These are phyloP conservation scores for Bombylius discolor DNA, from an alignment of 2,888 invertebrate species.

Conservation along the genomic window DNA sequence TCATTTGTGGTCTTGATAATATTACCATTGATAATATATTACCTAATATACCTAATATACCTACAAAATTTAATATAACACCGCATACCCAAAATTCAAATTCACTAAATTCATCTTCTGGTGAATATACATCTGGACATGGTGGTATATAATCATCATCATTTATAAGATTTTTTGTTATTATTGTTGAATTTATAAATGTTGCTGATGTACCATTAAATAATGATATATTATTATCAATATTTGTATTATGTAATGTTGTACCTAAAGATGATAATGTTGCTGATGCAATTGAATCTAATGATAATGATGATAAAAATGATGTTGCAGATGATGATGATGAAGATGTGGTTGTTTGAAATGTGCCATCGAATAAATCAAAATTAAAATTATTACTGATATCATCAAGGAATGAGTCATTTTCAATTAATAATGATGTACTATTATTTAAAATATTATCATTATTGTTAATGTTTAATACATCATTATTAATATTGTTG, in stretches of 20 bases:
- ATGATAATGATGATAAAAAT: not conserved
- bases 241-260: not conserved
- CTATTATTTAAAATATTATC: not conserved
- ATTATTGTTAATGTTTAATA: not conserved
- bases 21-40: conserved; percentile 86
- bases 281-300: not conserved
- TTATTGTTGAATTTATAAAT: not conserved
- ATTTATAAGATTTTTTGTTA: not conserved
- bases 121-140: conserved; percentile 22
- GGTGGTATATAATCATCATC: not conserved
- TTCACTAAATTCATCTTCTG: conserved; percentile 33
- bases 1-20: conserved; percentile 85
- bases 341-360: not conserved
- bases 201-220: not conserved
- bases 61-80: conserved; percentile 65
- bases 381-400: not conserved
- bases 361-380: not conserved
- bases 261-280: not conserved
- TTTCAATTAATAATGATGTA: not conserved
- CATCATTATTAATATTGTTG: not conserved
- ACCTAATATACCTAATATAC: conserved; percentile 73
- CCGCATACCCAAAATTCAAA: conserved; percentile 74
- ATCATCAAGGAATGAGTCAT: not conserved
- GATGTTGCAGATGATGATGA: not conserved
- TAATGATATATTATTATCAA: not conserved